Percentiles rank a stretch among this genome's conserved stretches.
Evolutionary conservation across 2,113 vertebrate genomes (phyloP).

Genomic region (Paralichthys olivaceus): DNA sequence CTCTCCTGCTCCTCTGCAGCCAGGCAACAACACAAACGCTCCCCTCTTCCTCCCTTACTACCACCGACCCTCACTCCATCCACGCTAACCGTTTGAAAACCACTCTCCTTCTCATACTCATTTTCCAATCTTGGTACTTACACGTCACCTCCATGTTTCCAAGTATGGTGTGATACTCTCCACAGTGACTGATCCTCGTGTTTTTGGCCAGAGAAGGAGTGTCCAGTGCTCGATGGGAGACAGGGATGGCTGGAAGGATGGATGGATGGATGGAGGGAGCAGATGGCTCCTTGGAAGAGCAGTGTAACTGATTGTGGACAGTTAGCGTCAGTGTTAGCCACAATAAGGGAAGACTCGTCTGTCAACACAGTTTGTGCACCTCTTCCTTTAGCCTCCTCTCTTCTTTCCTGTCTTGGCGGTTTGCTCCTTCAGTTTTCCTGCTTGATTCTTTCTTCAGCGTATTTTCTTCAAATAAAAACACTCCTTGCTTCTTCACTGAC

Average conservation of each 20-base stretch:
- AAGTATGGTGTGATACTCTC: constrained; percentile 64
- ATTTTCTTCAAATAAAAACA: constrained; percentile 1
- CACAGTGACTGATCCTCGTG: constrained; percentile 65
- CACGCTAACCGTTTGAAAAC: constrained; percentile 27
- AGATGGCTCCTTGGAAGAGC: constrained; percentile 57
- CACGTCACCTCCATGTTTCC: constrained; percentile 83
- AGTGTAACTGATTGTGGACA: constrained; percentile 48
- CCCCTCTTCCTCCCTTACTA: constrained; percentile 46
- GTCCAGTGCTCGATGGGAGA: constrained; percentile 35
- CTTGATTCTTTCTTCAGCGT: constrained; percentile 2
- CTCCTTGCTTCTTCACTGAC: constrained; percentile 1
- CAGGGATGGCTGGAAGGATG: constrained; percentile 38
- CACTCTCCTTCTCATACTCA: constrained; percentile 10
- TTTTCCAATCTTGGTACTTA: constrained; percentile 72
- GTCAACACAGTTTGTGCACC: constrained; percentile 48
- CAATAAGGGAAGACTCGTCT: constrained; percentile 54
- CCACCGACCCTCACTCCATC: constrained; percentile 41
- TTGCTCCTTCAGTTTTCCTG: constrained; percentile 16
- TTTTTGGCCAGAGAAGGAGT: constrained; percentile 45
- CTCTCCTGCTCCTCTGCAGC: constrained; percentile 48
- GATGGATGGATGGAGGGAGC: constrained; percentile 43
- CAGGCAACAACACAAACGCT: constrained; percentile 72
- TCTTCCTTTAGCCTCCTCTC: constrained; percentile 40
- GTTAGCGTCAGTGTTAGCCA: constrained; percentile 59
- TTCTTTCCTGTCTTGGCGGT: constrained; percentile 13